Percentiles rank a stretch among this genome's conserved stretches.
Evolutionary conservation across 2,797 vertebrate species (phyloP).

Genomic region (Melanotaenia maccullochi): DNA sequence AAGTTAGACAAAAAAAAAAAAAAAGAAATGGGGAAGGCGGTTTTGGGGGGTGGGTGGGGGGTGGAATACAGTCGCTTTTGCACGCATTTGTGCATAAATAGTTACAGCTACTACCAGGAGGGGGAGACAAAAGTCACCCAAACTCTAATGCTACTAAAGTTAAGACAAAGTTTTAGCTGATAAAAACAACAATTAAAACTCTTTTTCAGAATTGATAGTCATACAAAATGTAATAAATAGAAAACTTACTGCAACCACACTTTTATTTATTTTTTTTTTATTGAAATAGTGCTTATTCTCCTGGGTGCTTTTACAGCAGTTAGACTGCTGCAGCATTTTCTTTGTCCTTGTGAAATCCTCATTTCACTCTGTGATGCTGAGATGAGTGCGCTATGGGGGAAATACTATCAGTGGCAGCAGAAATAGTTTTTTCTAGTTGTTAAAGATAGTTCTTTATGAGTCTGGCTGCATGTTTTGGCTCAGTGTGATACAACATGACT

Average conservation of each 20-base stretch:
- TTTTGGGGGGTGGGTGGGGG: neutral
- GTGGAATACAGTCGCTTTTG: neutral
- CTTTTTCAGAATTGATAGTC: too few species aligned
- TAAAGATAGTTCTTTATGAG: neutral
- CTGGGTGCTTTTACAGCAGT: neutral
- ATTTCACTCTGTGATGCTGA: too few species aligned
- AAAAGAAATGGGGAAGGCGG: too few species aligned
- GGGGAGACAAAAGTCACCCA: conserved; percentile 11
- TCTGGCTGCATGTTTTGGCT: neutral
- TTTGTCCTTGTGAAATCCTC: too few species aligned
- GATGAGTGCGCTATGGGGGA: too few species aligned
- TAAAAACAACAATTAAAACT: neutral
- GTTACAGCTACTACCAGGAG: neutral
- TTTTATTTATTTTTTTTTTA: neutral
- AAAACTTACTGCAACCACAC: neutral
- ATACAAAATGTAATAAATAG: too few species aligned
- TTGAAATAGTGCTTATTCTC: neutral
- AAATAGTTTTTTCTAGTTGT: neutral
- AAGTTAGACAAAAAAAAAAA: neutral
- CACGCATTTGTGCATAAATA: neutral
- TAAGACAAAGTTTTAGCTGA: neutral
- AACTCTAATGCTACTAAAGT: neutral
- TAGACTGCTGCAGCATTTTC: too few species aligned
- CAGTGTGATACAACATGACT: neutral
- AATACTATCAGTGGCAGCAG: neutral